Evolutionary conservation across 2,888 invertebrate genomes (phyloP).

Genomic region (Lysandra coridon): DNA sequence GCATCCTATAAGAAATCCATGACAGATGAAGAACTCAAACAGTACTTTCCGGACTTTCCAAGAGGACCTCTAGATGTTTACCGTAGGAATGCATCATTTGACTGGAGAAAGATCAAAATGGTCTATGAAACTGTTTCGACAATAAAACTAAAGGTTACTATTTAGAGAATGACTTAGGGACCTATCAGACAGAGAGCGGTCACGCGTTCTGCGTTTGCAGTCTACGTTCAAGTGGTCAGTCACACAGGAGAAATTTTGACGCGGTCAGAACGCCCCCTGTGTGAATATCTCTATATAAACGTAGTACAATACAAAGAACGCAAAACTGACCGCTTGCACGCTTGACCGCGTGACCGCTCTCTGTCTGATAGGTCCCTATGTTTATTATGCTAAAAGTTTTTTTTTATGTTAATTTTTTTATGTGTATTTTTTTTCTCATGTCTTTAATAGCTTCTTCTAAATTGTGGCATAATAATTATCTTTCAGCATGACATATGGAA

Average conservation of each 20-base stretch:
- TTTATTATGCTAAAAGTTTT: too few relatives aligned
- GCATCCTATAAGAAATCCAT: constrained; percentile 43
- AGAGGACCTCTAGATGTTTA: constrained; percentile 83
- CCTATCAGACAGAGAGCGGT: too few relatives aligned
- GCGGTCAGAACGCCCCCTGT: too few relatives aligned
- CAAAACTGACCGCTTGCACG: too few relatives aligned
- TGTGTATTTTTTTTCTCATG: background rate
- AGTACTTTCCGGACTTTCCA: constrained; percentile 80
- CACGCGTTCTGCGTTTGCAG: too few relatives aligned
- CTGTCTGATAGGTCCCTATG: too few relatives aligned
- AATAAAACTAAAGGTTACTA: constrained; percentile 65
- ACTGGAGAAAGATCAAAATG: constrained; percentile 83
- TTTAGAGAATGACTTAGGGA: background rate
- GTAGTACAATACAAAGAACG: too few relatives aligned
- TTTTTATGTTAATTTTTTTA: too few relatives aligned
- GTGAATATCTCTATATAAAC: too few relatives aligned
- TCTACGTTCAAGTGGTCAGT: too few relatives aligned
- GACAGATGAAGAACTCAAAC: constrained; percentile 58
- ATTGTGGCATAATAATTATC: background rate
- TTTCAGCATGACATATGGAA: constrained; percentile 71
- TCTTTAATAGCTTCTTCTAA: background rate
- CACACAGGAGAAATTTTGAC: too few relatives aligned
- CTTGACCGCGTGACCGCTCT: too few relatives aligned
- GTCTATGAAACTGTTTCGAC: constrained; percentile 60
- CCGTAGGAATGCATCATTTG: constrained; percentile 83